phyloP scores from a whole-genome alignment of 2,888 invertebrate genomes.

The Polylopha cassiicola region DNA sequence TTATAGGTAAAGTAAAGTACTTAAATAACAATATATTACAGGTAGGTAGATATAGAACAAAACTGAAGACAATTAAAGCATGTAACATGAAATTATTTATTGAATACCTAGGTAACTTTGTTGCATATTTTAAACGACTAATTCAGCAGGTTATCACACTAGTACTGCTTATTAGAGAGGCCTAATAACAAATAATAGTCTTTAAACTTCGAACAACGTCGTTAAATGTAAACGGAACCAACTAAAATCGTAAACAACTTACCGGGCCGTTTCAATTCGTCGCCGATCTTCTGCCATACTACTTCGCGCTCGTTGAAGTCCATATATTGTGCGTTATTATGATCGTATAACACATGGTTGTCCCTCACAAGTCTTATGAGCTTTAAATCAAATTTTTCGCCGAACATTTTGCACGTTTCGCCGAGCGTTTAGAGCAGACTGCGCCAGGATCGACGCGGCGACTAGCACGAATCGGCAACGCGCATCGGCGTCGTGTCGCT shows the following conservation, averaged over 20 bases:
- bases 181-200: too few species aligned
- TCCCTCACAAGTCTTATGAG: slow-evolving; percentile 53
- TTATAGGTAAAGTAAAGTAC: too few species aligned
- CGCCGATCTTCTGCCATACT: slow-evolving; percentile 69
- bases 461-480: slow-evolving; percentile 16
- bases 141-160: too few species aligned
- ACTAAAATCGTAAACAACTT: slow-evolving; percentile 30
- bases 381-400: slow-evolving; percentile 50
- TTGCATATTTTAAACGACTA: too few species aligned
- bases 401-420: slow-evolving; percentile 32
- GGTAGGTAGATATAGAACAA: too few species aligned
- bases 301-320: slow-evolving; percentile 65
- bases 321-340: slow-evolving; percentile 57
- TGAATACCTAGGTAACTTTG: too few species aligned
- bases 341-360: slow-evolving; percentile 56
- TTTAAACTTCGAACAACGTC: too few species aligned
- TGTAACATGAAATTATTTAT: too few species aligned
- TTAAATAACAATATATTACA: too few species aligned
- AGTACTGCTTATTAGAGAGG: too few species aligned
- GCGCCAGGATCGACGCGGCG: slow-evolving; percentile 7
- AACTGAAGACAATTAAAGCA: too few species aligned
- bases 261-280: slow-evolving; percentile 61
- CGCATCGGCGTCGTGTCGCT: slow-evolving; percentile 18
- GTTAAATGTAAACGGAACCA: slow-evolving; percentile 21
- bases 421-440: slow-evolving; percentile 18